Evolutionary conservation across 2,797 vertebrate species (phyloP).

Genomic region (Chaetophractus vellerosus): DNA sequence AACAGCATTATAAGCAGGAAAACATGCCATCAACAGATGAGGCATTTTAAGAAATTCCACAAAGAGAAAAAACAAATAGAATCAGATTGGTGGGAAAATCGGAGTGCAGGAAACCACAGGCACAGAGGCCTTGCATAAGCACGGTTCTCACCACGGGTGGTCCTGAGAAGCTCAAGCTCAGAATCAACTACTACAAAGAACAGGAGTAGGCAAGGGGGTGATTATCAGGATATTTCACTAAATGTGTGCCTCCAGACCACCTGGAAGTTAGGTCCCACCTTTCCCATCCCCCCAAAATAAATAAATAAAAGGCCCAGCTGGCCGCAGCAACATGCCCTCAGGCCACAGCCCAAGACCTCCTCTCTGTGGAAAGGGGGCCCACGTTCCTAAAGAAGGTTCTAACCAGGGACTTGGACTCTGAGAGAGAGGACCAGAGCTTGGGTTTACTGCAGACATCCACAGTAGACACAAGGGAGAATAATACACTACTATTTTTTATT

Average conservation of each 20-base stretch:
- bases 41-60: slow-evolving; percentile 25
- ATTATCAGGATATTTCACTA: not conserved
- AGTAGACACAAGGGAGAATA: not conserved
- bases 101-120: not conserved
- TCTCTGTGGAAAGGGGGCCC: not conserved
- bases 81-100: not conserved
- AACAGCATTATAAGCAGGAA: slow-evolving; percentile 14
- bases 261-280: not conserved
- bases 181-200: not conserved
- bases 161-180: not conserved
- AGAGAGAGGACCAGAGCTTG: not conserved
- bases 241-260: not conserved
- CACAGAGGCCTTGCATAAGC: not conserved
- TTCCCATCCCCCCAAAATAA: not conserved
- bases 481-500: not conserved
- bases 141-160: not conserved
- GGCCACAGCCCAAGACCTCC: not conserved
- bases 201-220: not conserved
- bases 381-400: not conserved
- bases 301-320: not conserved
- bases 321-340: not conserved
- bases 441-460: not conserved
- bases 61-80: slow-evolving; percentile 25
- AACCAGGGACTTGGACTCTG: not conserved
- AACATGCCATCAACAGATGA: not conserved